These are phyloP conservation scores for Caenorhabditis virilis DNA, from an alignment of 2,888 invertebrate genomes.

Conservation along the genomic window DNA sequence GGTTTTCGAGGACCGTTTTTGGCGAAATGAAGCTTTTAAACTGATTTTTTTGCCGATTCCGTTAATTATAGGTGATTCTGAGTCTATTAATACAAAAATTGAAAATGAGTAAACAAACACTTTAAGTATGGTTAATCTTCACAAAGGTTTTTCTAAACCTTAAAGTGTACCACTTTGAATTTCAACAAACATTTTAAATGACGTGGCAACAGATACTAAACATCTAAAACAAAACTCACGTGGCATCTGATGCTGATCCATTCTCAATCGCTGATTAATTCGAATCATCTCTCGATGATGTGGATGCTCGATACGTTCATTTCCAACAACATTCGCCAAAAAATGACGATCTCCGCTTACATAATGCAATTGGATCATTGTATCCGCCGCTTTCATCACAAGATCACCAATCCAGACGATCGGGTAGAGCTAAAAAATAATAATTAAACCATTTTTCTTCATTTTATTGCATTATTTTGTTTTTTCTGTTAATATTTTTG, in stretches of 20 bases:
- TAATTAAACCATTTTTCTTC: not conserved
- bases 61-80: no score
- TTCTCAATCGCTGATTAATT: slow-evolving; percentile 27
- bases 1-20: no score
- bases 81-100: no score
- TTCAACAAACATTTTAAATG: not conserved
- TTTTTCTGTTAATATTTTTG: no score
- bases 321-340: slow-evolving; percentile 16
- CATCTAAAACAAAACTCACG: slow-evolving; percentile 15
- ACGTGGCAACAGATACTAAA: not conserved
- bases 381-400: slow-evolving; percentile 16
- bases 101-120: no score
- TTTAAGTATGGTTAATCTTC: not conserved
- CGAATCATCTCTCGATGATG: slow-evolving; percentile 18
- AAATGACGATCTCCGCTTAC: slow-evolving; percentile 15
- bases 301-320: slow-evolving; percentile 8
- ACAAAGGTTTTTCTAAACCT: not conserved
- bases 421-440: slow-evolving; percentile 26
- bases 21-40: no score
- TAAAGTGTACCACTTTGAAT: not conserved
- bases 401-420: slow-evolving; percentile 19
- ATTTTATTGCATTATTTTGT: not conserved
- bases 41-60: no score
- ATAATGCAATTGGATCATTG: slow-evolving; percentile 15
- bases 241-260: slow-evolving; percentile 25